phyloP scores from a whole-genome alignment of 2,113 vertebrate species.

The Alexandromys fortis region DNA sequence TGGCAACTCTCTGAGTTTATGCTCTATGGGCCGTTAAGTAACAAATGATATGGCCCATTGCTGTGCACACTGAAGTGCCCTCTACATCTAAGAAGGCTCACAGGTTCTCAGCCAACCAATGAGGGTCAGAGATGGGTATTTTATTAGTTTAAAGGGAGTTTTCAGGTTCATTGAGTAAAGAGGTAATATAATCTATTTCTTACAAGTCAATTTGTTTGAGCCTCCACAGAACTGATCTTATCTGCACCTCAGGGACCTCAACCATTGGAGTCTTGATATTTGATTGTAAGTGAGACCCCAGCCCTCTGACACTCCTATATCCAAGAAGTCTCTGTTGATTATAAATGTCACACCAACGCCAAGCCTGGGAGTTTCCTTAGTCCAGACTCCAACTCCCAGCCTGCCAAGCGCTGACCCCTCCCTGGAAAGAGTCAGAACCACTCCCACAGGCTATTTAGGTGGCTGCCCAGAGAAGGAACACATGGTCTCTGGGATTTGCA shows the following conservation, averaged over 20 bases:
- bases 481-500: too few species aligned
- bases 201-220: not conserved
- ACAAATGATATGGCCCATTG: not conserved
- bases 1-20: not conserved
- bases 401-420: too few species aligned
- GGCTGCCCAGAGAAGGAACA: too few species aligned
- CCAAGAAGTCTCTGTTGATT: too few species aligned
- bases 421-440: too few species aligned
- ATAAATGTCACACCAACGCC: too few species aligned
- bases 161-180: not conserved
- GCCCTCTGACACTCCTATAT: too few species aligned
- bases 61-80: not conserved
- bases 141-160: not conserved
- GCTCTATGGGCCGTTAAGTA: not conserved
- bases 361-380: too few species aligned
- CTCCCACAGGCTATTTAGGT: too few species aligned
- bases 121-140: not conserved
- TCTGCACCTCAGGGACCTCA: not conserved
- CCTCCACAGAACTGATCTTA: not conserved
- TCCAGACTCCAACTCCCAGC: too few species aligned
- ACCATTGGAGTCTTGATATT: too few species aligned
- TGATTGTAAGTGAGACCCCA: too few species aligned
- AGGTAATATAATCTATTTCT: not conserved
- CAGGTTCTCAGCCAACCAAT: not conserved
- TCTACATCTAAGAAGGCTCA: not conserved